Evolutionary conservation across 1,140 invertebrate genomes (phyloP), one percentile per base, ranked within the genome.

Genomic region (Cataglyphis hispanica): DNA sequence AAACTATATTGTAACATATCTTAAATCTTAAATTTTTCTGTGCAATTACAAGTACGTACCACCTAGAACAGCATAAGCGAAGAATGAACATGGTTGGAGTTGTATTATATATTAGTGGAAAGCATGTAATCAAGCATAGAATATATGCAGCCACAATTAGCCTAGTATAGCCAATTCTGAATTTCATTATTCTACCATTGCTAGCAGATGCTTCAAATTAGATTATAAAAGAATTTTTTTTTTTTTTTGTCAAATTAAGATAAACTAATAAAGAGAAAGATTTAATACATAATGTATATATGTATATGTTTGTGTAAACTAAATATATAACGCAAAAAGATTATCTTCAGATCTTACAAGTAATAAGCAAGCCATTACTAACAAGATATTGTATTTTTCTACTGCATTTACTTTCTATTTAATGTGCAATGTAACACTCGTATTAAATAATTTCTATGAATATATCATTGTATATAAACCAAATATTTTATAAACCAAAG

Each of bases 81-180:
- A 93, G 91, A 91, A 91, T 90, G 92, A 93, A 91, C 92, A 93
- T 93, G 91, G 91, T 92, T 93, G 91, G 88, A 93, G 91, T 92
- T 92, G 92, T n/a, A n/a, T 94, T 91, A 91, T 91, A 93, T 92
- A 91, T 94, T 93, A 93, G 89, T 93, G 92, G 92, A 92, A 94
- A 94, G 93, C 93, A 94, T 94, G 93, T 94, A 93, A 94, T 86
- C 91, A 94, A 94, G 93, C 93, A 94, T 90, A 94, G 90, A 94
- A 93, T 88, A 93, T 92, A 93, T 92, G 92, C 93, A 93, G 91
- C 92, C 93, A 94, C 91, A 93, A 92, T 93, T 93, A 93, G 87
- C 90, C 87, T 89, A 91, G 53, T 84, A 50, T 92, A 91, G 89
- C 90, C 87, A 91, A 91, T 91, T 84, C 63, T 77, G 56, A 84